These are phyloP conservation scores for Gorsachius magnificus DNA, from an alignment of 2,797 vertebrate species.

Conservation along the genomic window DNA sequence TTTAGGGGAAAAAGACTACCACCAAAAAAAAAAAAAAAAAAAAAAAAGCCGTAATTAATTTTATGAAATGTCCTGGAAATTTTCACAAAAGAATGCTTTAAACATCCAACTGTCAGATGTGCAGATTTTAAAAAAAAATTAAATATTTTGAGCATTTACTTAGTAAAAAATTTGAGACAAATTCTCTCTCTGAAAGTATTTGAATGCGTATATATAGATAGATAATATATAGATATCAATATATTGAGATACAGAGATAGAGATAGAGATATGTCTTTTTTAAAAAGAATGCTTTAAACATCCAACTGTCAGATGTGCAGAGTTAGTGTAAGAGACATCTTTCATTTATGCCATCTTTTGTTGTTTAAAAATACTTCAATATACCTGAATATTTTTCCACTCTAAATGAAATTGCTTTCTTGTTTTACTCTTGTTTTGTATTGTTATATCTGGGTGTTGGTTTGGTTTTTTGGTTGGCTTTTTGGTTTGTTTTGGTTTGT, in stretches of 20 bases:
- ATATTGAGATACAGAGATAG: not conserved
- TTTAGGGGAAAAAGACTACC: not conserved
- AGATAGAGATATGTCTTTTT: not conserved
- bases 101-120: no score
- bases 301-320: not conserved
- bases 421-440: not conserved
- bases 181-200: not conserved
- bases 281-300: not conserved
- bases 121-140: no score
- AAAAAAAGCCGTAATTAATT: not conserved
- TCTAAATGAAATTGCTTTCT: not conserved
- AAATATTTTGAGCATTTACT: not conserved
- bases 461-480: no score
- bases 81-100: no score
- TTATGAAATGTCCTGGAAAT: not conserved
- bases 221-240: not conserved
- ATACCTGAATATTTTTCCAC: not conserved
- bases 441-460: not conserved
- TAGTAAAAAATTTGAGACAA: not conserved
- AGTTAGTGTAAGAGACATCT: not conserved
- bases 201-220: not conserved
- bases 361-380: not conserved
- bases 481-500: no score
- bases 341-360: not conserved
- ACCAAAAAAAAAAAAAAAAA: not conserved